Conservation (phyloP, 2,113 vertebrate genomes). For the Zosterops japonicus region DNA sequence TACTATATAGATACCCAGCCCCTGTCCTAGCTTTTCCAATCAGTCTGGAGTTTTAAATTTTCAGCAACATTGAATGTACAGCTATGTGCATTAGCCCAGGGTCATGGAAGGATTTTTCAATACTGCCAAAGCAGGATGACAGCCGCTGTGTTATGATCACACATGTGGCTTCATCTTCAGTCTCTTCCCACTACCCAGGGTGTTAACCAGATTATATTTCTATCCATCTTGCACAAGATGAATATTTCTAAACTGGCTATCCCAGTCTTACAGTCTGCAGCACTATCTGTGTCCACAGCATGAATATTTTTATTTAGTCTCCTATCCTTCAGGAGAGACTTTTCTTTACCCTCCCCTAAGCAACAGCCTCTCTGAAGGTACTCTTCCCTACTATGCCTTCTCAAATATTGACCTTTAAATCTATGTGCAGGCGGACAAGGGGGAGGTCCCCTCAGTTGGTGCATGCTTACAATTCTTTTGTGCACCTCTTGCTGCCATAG, state of each 20-base stretch:
- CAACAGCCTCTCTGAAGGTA: slow-evolving; percentile 11
- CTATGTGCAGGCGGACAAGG: background rate
- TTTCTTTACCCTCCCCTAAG: slow-evolving; percentile 24
- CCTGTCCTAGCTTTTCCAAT: background rate
- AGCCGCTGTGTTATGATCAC: slow-evolving; percentile 38
- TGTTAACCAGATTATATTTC: slow-evolving; percentile 75
- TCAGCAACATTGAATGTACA: background rate
- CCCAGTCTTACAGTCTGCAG: slow-evolving; percentile 52
- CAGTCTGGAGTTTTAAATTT: background rate
- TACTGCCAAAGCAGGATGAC: slow-evolving; percentile 17
- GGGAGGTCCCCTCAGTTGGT: background rate
- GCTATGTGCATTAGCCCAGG: background rate
- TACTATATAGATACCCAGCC: background rate
- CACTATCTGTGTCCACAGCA: slow-evolving; percentile 56
- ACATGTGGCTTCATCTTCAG: slow-evolving; percentile 52
- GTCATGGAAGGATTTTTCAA: slow-evolving; percentile 11
- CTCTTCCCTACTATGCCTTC: background rate
- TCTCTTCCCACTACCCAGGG: slow-evolving; percentile 62
- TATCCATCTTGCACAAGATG: slow-evolving; percentile 53
- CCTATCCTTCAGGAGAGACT: slow-evolving; percentile 14
- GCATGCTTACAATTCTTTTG: background rate
- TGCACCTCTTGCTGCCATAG: fast-evolving
- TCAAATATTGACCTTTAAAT: slow-evolving; percentile 11
- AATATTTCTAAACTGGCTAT: slow-evolving; percentile 63
- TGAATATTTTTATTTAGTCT: slow-evolving; percentile 65